phyloP scores from a whole-genome alignment of 2,888 invertebrate genomes.

The Heteromyza rotundicornis region DNA sequence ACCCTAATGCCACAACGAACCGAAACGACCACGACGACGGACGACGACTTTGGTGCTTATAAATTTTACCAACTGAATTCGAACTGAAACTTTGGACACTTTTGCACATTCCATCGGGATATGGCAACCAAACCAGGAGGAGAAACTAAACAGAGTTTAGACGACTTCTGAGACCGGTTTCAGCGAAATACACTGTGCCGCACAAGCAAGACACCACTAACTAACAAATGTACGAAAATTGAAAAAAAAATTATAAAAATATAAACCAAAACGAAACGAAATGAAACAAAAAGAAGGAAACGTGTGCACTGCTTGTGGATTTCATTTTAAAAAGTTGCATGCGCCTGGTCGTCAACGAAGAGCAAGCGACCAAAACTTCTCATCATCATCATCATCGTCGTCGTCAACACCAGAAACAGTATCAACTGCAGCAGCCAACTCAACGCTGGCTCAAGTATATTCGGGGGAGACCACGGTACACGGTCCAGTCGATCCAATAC shows the following conservation, averaged over 20 bases:
- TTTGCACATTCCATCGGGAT: conserved; percentile 48
- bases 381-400: too few species aligned
- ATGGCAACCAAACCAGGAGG: conserved; percentile 22
- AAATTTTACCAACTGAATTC: conserved; percentile 16
- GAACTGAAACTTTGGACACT: conserved; percentile 48
- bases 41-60: background rate
- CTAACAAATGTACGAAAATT: too few species aligned
- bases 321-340: conserved; percentile 3
- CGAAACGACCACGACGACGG: background rate
- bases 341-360: conserved; percentile 3
- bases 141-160: conserved; percentile 31
- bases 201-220: background rate
- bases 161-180: conserved; percentile 46
- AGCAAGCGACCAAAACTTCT: conserved; percentile 4
- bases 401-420: background rate
- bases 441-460: background rate
- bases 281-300: background rate
- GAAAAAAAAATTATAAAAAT: background rate
- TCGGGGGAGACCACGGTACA: background rate
- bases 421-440: background rate
- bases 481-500: background rate
- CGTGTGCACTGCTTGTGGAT: background rate
- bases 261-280: background rate
- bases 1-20: too few species aligned
- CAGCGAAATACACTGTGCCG: background rate